These are phyloP conservation scores for Hypotaenidia okinawae DNA, from an alignment of 2,797 vertebrate genomes.

Conservation along the genomic window DNA sequence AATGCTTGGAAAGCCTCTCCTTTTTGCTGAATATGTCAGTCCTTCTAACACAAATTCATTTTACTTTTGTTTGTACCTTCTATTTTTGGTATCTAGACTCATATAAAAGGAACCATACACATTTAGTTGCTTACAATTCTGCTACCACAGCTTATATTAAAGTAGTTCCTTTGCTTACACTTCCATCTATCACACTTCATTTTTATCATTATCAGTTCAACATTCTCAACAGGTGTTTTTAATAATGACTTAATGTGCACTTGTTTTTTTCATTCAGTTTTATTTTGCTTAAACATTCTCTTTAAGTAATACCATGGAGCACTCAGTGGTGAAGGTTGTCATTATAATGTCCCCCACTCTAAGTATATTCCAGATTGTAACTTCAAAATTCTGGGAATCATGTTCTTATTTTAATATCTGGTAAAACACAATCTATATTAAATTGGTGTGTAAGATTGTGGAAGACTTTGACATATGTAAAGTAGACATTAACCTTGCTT, in stretches of 20 bases:
- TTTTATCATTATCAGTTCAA: not conserved
- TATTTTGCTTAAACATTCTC: not conserved
- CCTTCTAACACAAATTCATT: not conserved
- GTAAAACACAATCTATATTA: not conserved
- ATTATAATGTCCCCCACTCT: not conserved
- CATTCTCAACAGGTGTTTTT: not conserved
- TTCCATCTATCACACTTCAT: not conserved
- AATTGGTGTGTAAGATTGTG: not conserved
- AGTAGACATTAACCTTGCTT: not conserved
- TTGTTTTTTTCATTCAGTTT: not conserved
- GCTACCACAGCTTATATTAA: not conserved
- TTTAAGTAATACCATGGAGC: not conserved
- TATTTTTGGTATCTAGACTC: not conserved
- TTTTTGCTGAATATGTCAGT: not conserved
- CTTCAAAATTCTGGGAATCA: not conserved
- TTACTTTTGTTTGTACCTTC: not conserved
- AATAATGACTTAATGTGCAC: not conserved
- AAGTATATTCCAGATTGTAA: not conserved
- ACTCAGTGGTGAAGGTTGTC: not conserved
- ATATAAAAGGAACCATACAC: not conserved
- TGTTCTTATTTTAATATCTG: not conserved
- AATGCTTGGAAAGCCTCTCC: not conserved
- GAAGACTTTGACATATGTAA: not conserved
- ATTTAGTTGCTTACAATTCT: not conserved
- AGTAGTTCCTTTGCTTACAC: not conserved